Evolutionary conservation across 2,113 vertebrate genomes (phyloP).

Genomic region (Dicrurus megarhynchus): DNA sequence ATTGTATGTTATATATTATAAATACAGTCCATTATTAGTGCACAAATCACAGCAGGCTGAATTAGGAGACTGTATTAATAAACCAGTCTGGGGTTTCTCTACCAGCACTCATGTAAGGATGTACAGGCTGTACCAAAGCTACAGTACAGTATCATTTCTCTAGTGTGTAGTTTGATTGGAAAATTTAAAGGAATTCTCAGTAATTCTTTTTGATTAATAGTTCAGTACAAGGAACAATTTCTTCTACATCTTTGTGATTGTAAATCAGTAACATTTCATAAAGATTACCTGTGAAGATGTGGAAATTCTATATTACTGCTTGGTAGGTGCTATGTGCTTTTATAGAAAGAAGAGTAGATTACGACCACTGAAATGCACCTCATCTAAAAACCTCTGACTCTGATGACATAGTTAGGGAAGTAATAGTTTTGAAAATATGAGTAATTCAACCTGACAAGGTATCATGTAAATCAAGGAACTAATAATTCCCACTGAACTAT

Average conservation of each 20-base stretch:
- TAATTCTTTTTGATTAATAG: not conserved
- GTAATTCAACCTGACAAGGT: not conserved
- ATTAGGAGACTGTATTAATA: not conserved
- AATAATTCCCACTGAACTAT: not conserved
- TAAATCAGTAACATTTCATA: not conserved
- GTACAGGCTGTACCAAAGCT: not conserved
- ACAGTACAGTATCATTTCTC: not conserved
- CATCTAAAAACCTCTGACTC: not conserved
- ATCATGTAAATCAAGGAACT: not conserved
- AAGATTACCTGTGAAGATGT: not conserved
- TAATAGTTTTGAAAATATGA: not conserved
- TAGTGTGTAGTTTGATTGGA: not conserved
- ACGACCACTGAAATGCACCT: not conserved
- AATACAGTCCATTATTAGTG: not conserved
- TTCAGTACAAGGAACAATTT: not conserved
- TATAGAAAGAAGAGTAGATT: not conserved
- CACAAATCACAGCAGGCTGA: not conserved
- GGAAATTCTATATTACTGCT: not conserved
- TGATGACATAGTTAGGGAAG: not conserved
- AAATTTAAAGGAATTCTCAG: not conserved
- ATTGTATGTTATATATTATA: no score
- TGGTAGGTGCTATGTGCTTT: not conserved
- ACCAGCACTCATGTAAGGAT: not conserved
- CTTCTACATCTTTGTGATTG: not conserved
- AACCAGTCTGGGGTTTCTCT: not conserved